A percentile compares a stretch with the other conserved stretches of the same genome.
Evolutionary conservation across 2,888 invertebrate species (phyloP).

Genomic region (Drosophila infuscata): DNA sequence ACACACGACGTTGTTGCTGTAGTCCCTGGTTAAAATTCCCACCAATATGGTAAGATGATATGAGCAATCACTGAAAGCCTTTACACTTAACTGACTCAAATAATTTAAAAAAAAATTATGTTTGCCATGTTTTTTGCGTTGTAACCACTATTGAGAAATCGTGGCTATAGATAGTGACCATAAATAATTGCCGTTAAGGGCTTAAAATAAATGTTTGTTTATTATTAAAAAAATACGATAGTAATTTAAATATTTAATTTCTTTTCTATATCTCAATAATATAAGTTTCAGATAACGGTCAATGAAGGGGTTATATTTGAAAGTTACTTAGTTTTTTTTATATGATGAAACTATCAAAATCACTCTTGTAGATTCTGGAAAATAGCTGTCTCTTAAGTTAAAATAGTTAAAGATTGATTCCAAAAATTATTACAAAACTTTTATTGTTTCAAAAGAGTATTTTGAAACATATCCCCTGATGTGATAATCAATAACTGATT

Average conservation of each 20-base stretch:
- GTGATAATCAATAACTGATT: neutral
- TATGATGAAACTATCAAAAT: neutral
- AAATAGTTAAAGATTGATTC: neutral
- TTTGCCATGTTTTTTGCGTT: slow-evolving; percentile 29
- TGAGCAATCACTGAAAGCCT: slow-evolving; percentile 78
- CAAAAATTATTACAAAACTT: neutral
- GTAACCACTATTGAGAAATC: neutral
- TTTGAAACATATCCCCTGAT: too few relatives aligned
- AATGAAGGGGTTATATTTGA: neutral
- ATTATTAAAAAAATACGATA: neutral
- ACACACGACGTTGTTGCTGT: slow-evolving; percentile 69
- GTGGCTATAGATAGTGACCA: slow-evolving; percentile 30
- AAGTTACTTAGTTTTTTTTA: neutral
- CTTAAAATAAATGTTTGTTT: neutral
- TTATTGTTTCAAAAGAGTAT: neutral
- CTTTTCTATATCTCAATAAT: neutral
- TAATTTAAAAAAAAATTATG: slow-evolving; percentile 37
- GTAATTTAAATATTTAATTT: neutral
- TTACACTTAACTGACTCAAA: slow-evolving; percentile 81
- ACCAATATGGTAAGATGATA: slow-evolving; percentile 74
- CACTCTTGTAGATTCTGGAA: neutral
- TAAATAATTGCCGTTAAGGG: neutral
- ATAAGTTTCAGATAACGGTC: neutral
- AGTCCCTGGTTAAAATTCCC: slow-evolving; percentile 71
- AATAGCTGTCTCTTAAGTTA: neutral